These are phyloP conservation scores for Gopherus evgoodei DNA, from an alignment of 2,113 vertebrate species.

Conservation along the genomic window DNA sequence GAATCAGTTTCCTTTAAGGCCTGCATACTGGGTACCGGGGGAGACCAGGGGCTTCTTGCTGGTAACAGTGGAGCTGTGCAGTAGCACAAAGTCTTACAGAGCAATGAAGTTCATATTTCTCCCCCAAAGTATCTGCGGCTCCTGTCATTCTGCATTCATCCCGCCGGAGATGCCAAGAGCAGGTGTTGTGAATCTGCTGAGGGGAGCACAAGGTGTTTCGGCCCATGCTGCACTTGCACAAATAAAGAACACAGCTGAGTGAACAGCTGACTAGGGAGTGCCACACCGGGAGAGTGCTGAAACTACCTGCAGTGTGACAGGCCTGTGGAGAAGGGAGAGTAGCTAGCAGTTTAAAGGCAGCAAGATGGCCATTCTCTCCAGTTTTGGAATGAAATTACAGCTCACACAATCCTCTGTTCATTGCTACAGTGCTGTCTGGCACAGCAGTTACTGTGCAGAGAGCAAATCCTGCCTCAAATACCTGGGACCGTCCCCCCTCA, in stretches of 20 bases:
- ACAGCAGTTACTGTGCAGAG: accelerated
- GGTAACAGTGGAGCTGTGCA: neutral
- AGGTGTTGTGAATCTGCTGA: neutral
- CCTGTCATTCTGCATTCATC: neutral
- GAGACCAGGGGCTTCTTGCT: neutral
- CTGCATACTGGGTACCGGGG: neutral
- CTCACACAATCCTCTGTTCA: neutral
- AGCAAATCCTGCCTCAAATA: no score
- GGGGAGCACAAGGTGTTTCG: neutral
- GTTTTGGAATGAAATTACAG: neutral
- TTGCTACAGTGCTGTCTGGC: neutral
- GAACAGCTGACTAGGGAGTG: neutral
- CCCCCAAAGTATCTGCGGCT: neutral
- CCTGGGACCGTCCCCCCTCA: neutral
- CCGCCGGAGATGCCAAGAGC: neutral
- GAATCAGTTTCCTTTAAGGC: neutral
- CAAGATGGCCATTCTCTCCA: accelerated
- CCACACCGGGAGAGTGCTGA: neutral
- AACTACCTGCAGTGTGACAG: neutral
- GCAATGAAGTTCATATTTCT: neutral
- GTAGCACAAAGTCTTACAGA: neutral
- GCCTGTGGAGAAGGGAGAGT: neutral
- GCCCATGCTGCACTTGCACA: neutral
- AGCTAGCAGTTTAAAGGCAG: neutral
- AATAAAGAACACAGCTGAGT: neutral